These are phyloP conservation scores for Hydroisotoma schaefferi DNA, from an alignment of 2,888 invertebrate genomes.

Conservation along the genomic window DNA sequence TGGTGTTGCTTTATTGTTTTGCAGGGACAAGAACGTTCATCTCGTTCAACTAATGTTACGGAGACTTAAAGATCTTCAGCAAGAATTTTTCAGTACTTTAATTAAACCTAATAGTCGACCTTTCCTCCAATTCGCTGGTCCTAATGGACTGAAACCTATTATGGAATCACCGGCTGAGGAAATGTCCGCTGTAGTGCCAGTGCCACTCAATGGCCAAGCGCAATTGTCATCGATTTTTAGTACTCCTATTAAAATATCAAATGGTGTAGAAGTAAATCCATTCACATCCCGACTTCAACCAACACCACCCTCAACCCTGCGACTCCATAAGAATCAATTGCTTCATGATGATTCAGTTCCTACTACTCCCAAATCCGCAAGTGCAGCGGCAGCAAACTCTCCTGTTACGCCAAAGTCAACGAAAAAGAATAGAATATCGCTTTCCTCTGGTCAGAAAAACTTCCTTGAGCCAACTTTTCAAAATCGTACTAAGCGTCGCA, in stretches of 20 bases:
- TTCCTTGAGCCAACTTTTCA: conserved; percentile 29
- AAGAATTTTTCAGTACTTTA: conserved; percentile 54
- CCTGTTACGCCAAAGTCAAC: conserved; percentile 11
- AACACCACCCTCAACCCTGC: no score
- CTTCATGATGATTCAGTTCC: no score
- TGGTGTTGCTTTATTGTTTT: conserved; percentile 6
- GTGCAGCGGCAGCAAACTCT: background rate
- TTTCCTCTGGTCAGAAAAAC: conserved; percentile 20
- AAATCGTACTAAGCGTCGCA: conserved; percentile 23
- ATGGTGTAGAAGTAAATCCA: no score
- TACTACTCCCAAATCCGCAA: conserved; percentile 1
- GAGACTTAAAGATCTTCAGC: conserved; percentile 71
- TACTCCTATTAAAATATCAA: no score
- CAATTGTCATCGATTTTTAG: no score
- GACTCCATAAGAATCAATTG: no score
- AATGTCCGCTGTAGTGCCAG: no score
- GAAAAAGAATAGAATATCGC: conserved; percentile 21
- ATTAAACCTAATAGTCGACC: conserved; percentile 52
- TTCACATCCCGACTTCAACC: no score
- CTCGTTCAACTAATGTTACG: conserved; percentile 84
- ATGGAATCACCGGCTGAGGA: background rate
- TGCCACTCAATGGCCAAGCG: no score
- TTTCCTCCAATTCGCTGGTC: conserved; percentile 55
- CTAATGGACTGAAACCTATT: background rate
- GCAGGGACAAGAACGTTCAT: conserved; percentile 44